Percentiles rank a stretch among this genome's conserved stretches.
phyloP scores from a whole-genome alignment of 2,113 vertebrate species.

The Gallinago jamesoni region DNA sequence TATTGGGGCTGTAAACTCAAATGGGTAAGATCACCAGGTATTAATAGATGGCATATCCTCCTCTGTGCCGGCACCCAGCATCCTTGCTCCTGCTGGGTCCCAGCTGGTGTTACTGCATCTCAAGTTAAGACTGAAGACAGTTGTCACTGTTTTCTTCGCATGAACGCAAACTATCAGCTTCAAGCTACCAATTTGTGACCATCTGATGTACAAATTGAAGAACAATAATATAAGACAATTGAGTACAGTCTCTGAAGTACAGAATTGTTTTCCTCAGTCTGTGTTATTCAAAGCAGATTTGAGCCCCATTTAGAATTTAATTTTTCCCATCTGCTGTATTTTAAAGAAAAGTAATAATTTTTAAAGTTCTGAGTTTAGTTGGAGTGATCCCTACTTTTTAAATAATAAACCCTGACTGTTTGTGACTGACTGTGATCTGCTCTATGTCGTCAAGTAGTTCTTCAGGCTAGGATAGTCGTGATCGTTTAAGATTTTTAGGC shows the following conservation, averaged over 20 bases:
- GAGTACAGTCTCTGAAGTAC: conserved; percentile 24
- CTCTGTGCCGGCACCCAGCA: fast-evolving
- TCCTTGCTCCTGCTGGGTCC: neutral
- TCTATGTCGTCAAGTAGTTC: neutral
- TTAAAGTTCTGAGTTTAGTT: neutral
- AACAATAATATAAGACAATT: conserved; percentile 16
- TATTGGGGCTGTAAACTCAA: neutral
- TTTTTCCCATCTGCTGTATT: conserved; percentile 48
- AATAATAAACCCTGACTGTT: neutral
- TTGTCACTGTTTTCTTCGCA: neutral
- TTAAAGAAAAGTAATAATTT: conserved; percentile 45
- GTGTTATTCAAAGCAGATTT: conserved; percentile 50
- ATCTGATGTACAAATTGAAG: conserved; percentile 50
- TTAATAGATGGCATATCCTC: neutral
- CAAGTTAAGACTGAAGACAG: neutral
- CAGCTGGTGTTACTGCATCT: conserved; percentile 4
- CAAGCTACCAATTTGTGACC: conserved; percentile 40
- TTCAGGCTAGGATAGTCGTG: neutral
- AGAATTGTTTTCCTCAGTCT: conserved; percentile 13
- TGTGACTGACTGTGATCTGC: neutral
- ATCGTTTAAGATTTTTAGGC: neutral
- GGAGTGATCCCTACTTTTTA: neutral
- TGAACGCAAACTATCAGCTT: neutral
- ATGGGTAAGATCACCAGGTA: neutral
- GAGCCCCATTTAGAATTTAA: conserved; percentile 31